These are phyloP conservation scores for Diloba caeruleocephala DNA, from an alignment of 2,888 invertebrate species.

Conservation along the genomic window DNA sequence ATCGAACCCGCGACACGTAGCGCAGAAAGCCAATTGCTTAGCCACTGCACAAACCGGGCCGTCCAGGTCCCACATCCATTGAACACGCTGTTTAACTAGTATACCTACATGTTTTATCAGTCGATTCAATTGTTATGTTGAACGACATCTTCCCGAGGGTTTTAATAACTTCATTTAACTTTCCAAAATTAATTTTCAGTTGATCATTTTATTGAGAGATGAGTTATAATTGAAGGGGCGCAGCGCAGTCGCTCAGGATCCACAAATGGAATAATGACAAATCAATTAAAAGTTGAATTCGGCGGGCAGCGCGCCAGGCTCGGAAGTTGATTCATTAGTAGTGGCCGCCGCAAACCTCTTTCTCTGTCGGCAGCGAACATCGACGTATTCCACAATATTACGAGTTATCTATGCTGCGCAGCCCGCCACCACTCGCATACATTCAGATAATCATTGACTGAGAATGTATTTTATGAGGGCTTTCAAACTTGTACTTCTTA, in stretches of 20 bases:
- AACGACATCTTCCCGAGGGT: slow-evolving; percentile 65
- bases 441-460: slow-evolving; percentile 62
- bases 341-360: slow-evolving; percentile 66
- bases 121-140: slow-evolving; percentile 59
- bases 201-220: slow-evolving; percentile 83
- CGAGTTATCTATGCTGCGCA: slow-evolving; percentile 70
- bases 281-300: slow-evolving; percentile 87
- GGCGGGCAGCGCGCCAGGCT: slow-evolving; percentile 75
- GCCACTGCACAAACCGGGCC: no score
- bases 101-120: slow-evolving; percentile 44
- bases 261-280: slow-evolving; percentile 87
- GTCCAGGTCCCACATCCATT: no score
- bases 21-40: no score
- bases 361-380: slow-evolving; percentile 47
- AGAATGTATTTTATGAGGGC: slow-evolving; percentile 60
- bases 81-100: slow-evolving; percentile 16
- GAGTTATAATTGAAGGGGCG: slow-evolving; percentile 84
- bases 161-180: slow-evolving; percentile 82
- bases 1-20: no score
- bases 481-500: slow-evolving; percentile 51
- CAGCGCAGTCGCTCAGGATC: slow-evolving; percentile 76
- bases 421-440: slow-evolving; percentile 58
- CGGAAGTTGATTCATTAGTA: slow-evolving; percentile 83
- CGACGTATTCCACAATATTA: slow-evolving; percentile 65
- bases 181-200: slow-evolving; percentile 85